phyloP scores from a whole-genome alignment of 1,140 invertebrate genomes.

The Belonocnema kinseyi region DNA sequence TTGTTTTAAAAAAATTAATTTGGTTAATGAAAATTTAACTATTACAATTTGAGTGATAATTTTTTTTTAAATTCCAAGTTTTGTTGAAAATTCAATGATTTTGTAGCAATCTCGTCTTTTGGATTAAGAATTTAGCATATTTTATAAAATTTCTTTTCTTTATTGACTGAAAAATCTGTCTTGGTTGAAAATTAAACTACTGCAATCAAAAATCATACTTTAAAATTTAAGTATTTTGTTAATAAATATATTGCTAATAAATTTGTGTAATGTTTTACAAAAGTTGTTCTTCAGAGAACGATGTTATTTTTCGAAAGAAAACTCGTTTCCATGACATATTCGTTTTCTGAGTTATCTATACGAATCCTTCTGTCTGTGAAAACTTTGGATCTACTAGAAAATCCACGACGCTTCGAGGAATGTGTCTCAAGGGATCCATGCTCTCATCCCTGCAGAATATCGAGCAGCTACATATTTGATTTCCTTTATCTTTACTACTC shows the following conservation, averaged over 20 bases:
- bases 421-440: conserved; percentile 12
- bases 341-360: neutral
- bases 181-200: too few species aligned
- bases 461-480: neutral
- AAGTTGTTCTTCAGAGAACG: neutral
- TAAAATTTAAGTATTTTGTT: too few species aligned
- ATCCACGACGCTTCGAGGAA: neutral
- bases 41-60: too few species aligned
- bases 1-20: too few species aligned
- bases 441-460: neutral
- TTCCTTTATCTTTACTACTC: neutral
- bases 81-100: too few species aligned
- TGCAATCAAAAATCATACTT: too few species aligned
- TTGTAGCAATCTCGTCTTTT: too few species aligned
- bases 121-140: too few species aligned
- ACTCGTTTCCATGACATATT: neutral
- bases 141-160: too few species aligned
- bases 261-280: neutral
- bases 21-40: too few species aligned
- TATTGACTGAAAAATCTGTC: too few species aligned
- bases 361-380: neutral
- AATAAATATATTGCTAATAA: neutral
- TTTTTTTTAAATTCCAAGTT: too few species aligned
- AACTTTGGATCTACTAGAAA: conserved; percentile 3
- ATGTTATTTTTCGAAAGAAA: neutral